These are phyloP conservation scores for Lepus americanus DNA, from an alignment of 2,113 vertebrate genomes.

Conservation along the genomic window DNA sequence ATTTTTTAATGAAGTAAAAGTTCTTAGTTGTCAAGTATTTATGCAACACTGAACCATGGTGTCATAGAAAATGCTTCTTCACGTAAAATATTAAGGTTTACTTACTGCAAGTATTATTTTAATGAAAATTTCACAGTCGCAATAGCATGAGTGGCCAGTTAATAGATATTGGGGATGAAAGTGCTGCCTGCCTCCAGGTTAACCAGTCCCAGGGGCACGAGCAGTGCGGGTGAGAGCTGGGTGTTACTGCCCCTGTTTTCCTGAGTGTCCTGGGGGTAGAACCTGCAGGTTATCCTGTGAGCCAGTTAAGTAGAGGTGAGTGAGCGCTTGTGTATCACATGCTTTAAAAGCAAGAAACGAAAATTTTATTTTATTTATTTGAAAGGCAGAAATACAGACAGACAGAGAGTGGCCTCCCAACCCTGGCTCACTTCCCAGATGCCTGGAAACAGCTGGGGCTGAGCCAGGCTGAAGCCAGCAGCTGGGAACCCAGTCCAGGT, in stretches of 20 bases:
- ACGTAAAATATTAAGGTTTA: background rate
- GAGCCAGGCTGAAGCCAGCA: too few relatives aligned
- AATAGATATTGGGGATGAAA: background rate
- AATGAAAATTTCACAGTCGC: background rate
- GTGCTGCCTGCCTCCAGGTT: rapidly evolving
- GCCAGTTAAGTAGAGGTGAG: background rate
- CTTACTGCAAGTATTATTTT: background rate
- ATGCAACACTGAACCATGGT: background rate
- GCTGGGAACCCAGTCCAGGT: too few relatives aligned
- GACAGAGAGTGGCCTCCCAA: too few relatives aligned
- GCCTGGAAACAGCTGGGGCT: too few relatives aligned
- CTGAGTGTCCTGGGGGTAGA: background rate
- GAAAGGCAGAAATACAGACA: too few relatives aligned
- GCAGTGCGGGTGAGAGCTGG: rapidly evolving
- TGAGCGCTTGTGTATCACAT: rapidly evolving
- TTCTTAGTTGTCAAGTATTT: background rate
- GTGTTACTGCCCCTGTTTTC: background rate
- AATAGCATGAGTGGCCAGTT: too few relatives aligned
- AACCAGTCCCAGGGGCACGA: rapidly evolving
- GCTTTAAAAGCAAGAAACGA: background rate
- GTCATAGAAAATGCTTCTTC: background rate
- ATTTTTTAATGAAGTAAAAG: background rate
- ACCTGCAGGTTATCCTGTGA: rapidly evolving
- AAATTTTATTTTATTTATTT: too few relatives aligned
- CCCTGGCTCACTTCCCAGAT: too few relatives aligned